Base-by-base conservation (phyloP, 2,797 vertebrate genomes). In the Acrocephalus scirpaceus region DNA sequence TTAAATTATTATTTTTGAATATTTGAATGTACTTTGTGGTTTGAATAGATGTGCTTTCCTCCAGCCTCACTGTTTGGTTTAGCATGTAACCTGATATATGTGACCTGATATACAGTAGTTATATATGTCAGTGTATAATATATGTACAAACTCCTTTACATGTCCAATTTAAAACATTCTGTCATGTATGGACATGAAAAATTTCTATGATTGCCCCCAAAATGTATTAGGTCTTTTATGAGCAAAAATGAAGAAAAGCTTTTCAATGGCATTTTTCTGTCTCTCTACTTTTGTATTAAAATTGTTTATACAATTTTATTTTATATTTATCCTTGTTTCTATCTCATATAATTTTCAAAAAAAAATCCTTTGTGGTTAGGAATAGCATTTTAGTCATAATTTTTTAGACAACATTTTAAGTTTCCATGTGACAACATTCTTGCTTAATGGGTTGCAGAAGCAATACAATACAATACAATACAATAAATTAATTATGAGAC, bases 401-500 rank as follows among this genome's bases (percentile, higher is more conserved):
- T 95, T 88, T 76, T 48, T 62, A 96, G 87, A 70, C 50, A 86
- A 47, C 38, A 66, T 38, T 79, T 32, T 45, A 84, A 36, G 42
- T 83, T 91, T 95, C 74, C 56, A 69, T 19, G 3, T 88, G 79
- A 85, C 61, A 91, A 69, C 2, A 3, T 81, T 83, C 51, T 83
- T 95, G 77, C 87, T 92, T 96, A 96, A 96, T 91, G 92, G 94
- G 32, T 75, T 87, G 42, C 40, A 87, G 79, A 94, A 91, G 65
- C 48, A 93, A 60, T 73, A 60, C 40, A 69, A 60, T 73, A 60
- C 40, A 69, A 60, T 73, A 60, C 40, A 69, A 86, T 54, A 29
- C 40, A 79, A 95, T 97, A 92, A 96, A 96, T 97, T 95, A 96
- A 96, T 97, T 90, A 97, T 96, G 91, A 95, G 90, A 88, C 60